Conservation (phyloP, 2,797 vertebrate species). For the Gouania willdenowi region DNA sequence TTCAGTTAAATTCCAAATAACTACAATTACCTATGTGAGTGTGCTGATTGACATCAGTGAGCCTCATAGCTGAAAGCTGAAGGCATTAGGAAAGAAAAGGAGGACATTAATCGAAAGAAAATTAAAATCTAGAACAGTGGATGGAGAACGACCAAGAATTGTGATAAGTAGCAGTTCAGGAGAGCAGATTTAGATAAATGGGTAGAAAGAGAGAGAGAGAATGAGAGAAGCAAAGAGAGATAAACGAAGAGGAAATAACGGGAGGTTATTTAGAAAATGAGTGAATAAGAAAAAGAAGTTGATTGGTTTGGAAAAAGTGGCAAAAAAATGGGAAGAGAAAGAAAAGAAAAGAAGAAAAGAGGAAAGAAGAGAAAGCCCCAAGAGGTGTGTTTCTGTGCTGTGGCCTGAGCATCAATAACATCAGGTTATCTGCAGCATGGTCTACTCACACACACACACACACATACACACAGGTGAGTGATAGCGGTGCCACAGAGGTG, state of each 20-base stretch:
- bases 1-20: no score
- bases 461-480: slow-evolving; percentile 47
- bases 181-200: slow-evolving; percentile 96
- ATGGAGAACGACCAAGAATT: slow-evolving; percentile 94
- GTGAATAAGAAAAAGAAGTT: no score
- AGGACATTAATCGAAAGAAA: slow-evolving; percentile 98
- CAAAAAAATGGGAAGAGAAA: no score
- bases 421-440: slow-evolving; percentile 65
- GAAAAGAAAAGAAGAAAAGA: no score
- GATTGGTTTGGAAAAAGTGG: no score
- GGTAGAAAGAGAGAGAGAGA: slow-evolving; percentile 25
- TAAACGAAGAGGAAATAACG: neutral
- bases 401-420: slow-evolving; percentile 81
- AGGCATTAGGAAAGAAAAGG: slow-evolving; percentile 83
- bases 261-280: no score
- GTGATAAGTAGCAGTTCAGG: slow-evolving; percentile 97
- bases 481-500: slow-evolving; percentile 61
- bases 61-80: slow-evolving; percentile 83
- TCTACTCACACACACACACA: slow-evolving; percentile 45
- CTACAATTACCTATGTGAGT: no score
- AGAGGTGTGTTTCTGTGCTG: no score
- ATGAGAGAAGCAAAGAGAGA: neutral
- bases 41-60: slow-evolving; percentile 78
- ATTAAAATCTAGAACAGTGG: slow-evolving; percentile 92
- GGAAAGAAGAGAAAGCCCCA: no score